phyloP scores from a whole-genome alignment of 2,113 vertebrate species.

The Poeciliopsis occidentalis region DNA sequence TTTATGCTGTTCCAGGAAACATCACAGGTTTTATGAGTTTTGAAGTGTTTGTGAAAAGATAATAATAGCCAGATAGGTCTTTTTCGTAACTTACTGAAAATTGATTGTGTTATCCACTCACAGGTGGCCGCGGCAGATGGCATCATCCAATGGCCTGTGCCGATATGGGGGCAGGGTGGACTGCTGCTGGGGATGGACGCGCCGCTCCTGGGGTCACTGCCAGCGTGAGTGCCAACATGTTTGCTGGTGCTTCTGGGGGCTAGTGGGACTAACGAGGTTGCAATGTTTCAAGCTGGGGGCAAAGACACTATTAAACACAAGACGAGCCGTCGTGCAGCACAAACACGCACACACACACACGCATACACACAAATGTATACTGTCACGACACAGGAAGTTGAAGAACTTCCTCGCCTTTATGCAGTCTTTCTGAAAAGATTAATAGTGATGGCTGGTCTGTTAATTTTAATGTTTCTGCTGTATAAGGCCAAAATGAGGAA shows the following conservation, averaged over 20 bases:
- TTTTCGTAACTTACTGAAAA: slow-evolving; percentile 47
- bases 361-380: slow-evolving; percentile 8
- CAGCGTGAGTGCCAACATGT: slow-evolving; percentile 89
- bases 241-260: slow-evolving; percentile 68
- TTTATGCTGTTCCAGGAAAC: background rate
- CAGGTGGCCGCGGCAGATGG: slow-evolving; percentile 94
- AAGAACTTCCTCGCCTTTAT: slow-evolving; percentile 31
- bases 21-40: background rate
- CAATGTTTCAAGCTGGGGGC: slow-evolving; percentile 63
- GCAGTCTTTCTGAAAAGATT: slow-evolving; percentile 62
- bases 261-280: slow-evolving; percentile 72
- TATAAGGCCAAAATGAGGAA: slow-evolving; percentile 28
- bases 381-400: slow-evolving; percentile 30
- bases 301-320: slow-evolving; percentile 38
- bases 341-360: background rate
- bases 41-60: slow-evolving; percentile 16
- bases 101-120: slow-evolving; percentile 59
- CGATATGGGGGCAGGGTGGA: slow-evolving; percentile 90
- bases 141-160: slow-evolving; percentile 88
- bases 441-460: slow-evolving; percentile 30
- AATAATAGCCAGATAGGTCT: slow-evolving; percentile 28
- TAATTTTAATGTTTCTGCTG: slow-evolving; percentile 42
- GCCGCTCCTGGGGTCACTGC: slow-evolving; percentile 91
- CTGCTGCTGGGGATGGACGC: slow-evolving; percentile 98
- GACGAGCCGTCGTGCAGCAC: slow-evolving; percentile 13